Conservation (phyloP, 2,113 vertebrate species). For the Heterotilapia buettikoferi region DNA sequence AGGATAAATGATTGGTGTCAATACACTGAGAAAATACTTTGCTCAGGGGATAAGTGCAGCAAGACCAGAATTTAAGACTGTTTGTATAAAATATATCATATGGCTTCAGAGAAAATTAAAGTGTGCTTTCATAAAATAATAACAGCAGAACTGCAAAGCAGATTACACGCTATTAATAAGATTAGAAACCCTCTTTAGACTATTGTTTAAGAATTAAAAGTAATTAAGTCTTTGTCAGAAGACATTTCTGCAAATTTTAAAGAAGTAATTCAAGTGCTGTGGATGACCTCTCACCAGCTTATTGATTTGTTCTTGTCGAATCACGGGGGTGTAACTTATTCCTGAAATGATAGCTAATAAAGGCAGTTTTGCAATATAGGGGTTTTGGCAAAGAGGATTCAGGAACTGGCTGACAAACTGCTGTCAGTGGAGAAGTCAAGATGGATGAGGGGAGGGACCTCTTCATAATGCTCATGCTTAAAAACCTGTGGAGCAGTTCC, state of each 20-base stretch:
- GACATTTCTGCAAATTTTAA: background rate
- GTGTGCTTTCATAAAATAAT: background rate
- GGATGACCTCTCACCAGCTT: background rate
- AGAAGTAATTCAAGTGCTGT: background rate
- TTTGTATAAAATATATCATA: background rate
- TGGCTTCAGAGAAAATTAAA: background rate
- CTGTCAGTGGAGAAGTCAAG: background rate
- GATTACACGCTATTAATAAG: background rate
- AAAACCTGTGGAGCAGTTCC: background rate
- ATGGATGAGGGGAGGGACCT: background rate
- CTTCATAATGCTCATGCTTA: background rate
- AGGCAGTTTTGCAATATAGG: background rate
- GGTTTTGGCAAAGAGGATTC: background rate
- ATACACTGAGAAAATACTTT: background rate
- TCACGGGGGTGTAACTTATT: background rate
- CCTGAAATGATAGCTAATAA: background rate
- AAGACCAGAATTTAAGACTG: background rate
- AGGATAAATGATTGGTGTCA: background rate
- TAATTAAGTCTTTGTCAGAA: background rate
- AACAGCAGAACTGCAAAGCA: background rate
- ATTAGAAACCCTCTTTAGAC: background rate
- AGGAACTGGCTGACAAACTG: background rate
- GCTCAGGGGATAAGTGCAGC: background rate
- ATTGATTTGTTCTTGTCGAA: background rate
- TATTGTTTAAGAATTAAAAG: background rate